Evolutionary conservation across 2,113 vertebrate genomes (phyloP), one percentile per base, ranked within the genome.

Genomic region (Erpornis zantholeuca): DNA sequence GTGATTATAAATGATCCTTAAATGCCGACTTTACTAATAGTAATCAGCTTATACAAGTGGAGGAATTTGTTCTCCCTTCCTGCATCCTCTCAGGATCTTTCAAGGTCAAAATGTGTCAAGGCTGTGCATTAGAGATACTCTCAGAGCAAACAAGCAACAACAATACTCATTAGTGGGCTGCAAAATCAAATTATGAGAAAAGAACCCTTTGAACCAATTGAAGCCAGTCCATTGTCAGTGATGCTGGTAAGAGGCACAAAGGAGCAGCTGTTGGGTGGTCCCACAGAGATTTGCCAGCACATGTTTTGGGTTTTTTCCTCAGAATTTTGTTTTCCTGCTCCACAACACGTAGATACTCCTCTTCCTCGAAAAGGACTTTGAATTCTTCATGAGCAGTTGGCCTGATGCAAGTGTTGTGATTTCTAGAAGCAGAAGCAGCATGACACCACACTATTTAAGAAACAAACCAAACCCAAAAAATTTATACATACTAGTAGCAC

Each of bases 1-100:
- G 70, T 97, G 93, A 96, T 97, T 97, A 96, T 91, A 94, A 96
- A 93, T 94, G 59, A 90, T 97, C 54, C 49, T 94, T 93, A 96
- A 94, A 97, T 96, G 88, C 88, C 66, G 36, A 92, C 69, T 96
- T 95, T 73, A 88, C 53, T 92, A 81, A 96, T 45, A 68, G 40
- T 94, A 97, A 97, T 96, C 91, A 97, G 88, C 77, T 97, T 96
- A 95, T 56, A 70, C 12, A 29, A 90, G 63, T 82, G 59, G 53
- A 97, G 52, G 90, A 97, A 92, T 96, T 87, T 88, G 9, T 96
- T 23, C 80, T 96, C 33, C 69, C n/a, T 79, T 92, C 57, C 89
- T 85, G 52, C 19, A 91, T 50, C 56, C 73, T 94, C 90, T 79
- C 85, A 86, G 40, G 47, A 61, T 69, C 89, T 91, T 84, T 95